These are phyloP conservation scores for Thereva unica DNA, from an alignment of 2,888 invertebrate genomes.

Conservation along the genomic window DNA sequence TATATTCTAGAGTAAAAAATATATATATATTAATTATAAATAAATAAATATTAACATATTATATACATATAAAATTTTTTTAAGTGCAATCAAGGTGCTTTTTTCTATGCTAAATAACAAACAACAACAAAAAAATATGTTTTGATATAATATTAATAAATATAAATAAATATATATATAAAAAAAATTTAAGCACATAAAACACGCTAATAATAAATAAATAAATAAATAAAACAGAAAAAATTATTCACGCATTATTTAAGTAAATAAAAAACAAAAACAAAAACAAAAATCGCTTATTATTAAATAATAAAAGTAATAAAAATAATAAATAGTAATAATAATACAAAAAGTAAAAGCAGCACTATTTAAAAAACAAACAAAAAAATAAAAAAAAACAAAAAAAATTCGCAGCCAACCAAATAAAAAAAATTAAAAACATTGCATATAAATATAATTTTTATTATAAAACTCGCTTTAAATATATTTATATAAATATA, in stretches of 20 bases:
- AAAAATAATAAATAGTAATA: constrained; percentile 9
- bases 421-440: constrained; percentile 16
- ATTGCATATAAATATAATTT: no score
- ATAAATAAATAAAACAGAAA: constrained; percentile 14
- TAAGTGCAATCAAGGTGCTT: constrained; percentile 41
- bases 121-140: constrained; percentile 31
- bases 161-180: constrained; percentile 6
- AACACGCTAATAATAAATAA: constrained; percentile 25
- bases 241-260: constrained; percentile 36
- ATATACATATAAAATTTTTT: constrained; percentile 19
- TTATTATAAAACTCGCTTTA: no score
- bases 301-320: constrained; percentile 22
- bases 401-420: constrained; percentile 9
- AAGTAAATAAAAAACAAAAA: constrained; percentile 15
- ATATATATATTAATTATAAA: no score
- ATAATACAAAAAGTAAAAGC: constrained; percentile 9
- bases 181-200: constrained; percentile 32
- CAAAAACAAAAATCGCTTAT: constrained; percentile 25
- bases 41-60: no score
- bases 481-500: no score
- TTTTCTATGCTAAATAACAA: constrained; percentile 39
- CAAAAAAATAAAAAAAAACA: constrained; percentile 16
- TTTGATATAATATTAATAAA: constrained; percentile 32
- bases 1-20: no score
- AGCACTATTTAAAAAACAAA: constrained; percentile 27